Conservation (phyloP, 2,113 vertebrate species). For the Platichthys flesus region DNA sequence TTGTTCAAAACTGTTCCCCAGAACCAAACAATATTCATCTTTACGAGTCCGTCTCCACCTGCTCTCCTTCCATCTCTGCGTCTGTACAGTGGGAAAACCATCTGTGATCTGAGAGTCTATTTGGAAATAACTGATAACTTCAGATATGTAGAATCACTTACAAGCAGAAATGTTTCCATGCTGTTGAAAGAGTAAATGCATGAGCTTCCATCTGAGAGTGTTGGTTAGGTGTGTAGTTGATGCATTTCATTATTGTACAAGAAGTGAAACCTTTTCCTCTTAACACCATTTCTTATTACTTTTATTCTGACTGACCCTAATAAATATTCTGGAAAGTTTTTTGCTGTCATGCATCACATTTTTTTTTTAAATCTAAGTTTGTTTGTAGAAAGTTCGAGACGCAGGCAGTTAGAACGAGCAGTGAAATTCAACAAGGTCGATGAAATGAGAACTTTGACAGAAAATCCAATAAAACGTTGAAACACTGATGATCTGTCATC, state of each 20-base stretch:
- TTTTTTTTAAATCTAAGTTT: no score
- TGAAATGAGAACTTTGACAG: no score
- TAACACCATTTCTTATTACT: no score
- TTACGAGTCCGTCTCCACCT: background rate
- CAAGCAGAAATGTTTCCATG: background rate
- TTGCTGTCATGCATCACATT: no score
- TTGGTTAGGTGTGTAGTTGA: no score
- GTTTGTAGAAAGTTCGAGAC: background rate
- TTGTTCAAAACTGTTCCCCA: conserved; percentile 41
- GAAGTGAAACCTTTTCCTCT: no score
- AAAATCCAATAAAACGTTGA: no score
- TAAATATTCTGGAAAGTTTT: background rate
- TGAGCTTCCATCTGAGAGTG: no score
- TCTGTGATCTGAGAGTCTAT: background rate
- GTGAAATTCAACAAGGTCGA: background rate
- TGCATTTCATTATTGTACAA: no score
- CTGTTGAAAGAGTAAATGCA: no score
- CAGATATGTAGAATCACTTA: background rate
- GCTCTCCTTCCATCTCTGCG: background rate
- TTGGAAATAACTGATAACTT: background rate
- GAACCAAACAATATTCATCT: conserved; percentile 29
- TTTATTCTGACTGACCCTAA: background rate
- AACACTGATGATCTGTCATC: no score
- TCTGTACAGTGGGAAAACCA: background rate
- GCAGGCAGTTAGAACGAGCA: no score